Evolutionary conservation across 2,113 vertebrate genomes (phyloP).

Genomic region (Vulpes vulpes): DNA sequence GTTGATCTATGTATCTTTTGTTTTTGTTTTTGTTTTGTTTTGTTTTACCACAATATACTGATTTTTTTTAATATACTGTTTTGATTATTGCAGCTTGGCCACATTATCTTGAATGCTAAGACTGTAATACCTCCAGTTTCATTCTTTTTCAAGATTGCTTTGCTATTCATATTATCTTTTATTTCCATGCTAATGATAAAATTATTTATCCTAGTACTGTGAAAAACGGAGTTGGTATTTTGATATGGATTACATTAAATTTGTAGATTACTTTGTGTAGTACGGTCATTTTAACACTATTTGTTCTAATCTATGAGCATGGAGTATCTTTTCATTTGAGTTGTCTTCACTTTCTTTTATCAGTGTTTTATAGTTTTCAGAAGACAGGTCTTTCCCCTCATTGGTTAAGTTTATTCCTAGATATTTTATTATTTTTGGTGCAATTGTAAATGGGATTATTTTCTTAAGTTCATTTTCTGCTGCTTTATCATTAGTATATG

Average conservation of each 20-base stretch:
- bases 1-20: background rate
- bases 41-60: background rate
- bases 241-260: background rate
- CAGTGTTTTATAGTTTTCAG: background rate
- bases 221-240: background rate
- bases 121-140: background rate
- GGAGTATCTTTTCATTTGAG: background rate
- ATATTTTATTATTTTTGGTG: background rate
- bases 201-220: background rate
- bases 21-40: background rate
- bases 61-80: background rate
- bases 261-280: background rate
- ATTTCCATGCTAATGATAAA: background rate
- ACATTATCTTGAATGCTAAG: background rate
- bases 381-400: background rate
- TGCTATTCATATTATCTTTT: background rate
- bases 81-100: background rate
- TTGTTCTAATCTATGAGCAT: background rate
- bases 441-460: background rate
- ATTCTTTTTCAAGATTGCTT: background rate
- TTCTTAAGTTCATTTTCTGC: background rate
- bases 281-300: background rate
- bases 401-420: background rate
- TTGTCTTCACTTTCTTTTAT: background rate
- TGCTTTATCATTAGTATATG: background rate